Evolutionary conservation across 2,113 vertebrate genomes (phyloP).

Genomic region (Silurus meridionalis): DNA sequence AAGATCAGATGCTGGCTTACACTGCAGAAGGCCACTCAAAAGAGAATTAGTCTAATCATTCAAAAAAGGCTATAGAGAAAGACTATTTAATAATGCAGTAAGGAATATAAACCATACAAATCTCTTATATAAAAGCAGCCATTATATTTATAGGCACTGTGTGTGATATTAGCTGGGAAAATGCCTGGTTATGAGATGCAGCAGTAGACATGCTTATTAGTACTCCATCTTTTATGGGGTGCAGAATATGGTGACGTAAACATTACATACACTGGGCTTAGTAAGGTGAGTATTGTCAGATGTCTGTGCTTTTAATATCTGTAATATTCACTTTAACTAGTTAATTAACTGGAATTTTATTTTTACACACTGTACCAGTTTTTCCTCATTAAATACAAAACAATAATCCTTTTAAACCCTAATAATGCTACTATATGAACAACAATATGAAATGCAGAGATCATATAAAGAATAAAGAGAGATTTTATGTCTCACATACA

Average conservation of each 20-base stretch:
- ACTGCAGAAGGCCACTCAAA: conserved; percentile 3
- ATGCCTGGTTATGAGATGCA: not conserved
- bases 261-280: not conserved
- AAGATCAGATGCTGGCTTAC: not conserved
- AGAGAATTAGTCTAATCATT: not conserved
- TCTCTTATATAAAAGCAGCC: not conserved
- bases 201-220: not conserved
- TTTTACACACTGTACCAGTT: not conserved
- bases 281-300: not conserved
- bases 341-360: not conserved
- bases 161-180: not conserved
- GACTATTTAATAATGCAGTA: conserved; percentile 6
- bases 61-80: conserved; percentile 3
- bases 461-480: not conserved
- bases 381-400: not conserved
- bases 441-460: not conserved
- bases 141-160: not conserved
- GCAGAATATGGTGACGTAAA: not conserved
- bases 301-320: not conserved
- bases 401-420: not conserved
- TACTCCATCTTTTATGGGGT: not conserved
- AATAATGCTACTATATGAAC: not conserved
- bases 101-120: not conserved
- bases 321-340: not conserved
- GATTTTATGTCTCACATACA: too few species aligned